Conservation (phyloP, 2,113 vertebrate species). For the Pseudopipra pipra region DNA sequence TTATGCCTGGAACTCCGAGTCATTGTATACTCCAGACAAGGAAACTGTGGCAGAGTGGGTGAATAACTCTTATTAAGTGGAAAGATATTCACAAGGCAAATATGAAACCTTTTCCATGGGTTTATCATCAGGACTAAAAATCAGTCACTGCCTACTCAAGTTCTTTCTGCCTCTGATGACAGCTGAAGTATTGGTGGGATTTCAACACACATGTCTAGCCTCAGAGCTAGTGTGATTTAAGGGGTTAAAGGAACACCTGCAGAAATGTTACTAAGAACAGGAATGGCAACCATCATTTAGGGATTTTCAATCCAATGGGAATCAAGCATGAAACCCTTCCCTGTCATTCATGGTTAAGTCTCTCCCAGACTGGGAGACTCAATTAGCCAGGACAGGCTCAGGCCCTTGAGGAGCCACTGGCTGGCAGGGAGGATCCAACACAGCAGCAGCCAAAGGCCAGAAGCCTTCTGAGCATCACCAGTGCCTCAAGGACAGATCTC, state of each 20-base stretch:
- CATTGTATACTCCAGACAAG: neutral
- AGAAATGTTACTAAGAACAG: neutral
- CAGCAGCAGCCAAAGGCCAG: neutral
- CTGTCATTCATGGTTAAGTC: neutral
- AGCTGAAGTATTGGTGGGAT: neutral
- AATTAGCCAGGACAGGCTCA: neutral
- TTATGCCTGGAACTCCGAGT: neutral
- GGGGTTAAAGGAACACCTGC: neutral
- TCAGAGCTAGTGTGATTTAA: neutral
- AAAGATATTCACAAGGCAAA: neutral
- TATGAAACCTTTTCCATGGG: neutral
- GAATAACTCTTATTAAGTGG: neutral
- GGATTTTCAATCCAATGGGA: fast-evolving
- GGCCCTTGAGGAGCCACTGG: neutral
- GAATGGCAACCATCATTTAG: neutral
- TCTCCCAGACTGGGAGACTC: neutral
- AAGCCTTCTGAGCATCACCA: neutral
- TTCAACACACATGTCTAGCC: neutral
- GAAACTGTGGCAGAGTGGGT: neutral
- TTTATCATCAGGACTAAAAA: slow-evolving; percentile 34
- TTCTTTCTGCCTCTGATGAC: neutral
- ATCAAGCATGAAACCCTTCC: neutral
- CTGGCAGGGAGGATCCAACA: neutral
- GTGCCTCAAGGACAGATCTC: neutral
- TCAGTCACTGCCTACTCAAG: neutral